Evolutionary conservation across 2,113 vertebrate genomes (phyloP), one percentile per base, ranked within the genome.

Genomic region (Sterrhoptilus dennistouni): DNA sequence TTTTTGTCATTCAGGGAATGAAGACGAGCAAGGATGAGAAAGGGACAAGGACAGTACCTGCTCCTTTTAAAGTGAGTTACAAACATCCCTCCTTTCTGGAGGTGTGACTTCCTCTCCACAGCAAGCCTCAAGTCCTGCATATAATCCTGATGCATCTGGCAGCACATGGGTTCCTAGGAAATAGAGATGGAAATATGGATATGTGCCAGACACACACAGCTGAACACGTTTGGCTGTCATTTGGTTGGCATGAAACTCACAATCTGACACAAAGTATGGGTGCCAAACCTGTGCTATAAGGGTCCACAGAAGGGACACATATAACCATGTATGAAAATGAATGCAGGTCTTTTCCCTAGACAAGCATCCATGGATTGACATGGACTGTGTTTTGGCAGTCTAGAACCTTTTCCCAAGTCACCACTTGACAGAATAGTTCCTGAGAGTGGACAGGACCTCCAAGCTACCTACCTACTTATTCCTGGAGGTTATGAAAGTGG

Each of bases 101-200:
- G 44, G 35, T 60, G 35, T 19, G 53, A 13, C 52, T 23, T 69
- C 21, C 29, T 82, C 52, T 75, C 10, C 3, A 2, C 75, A 68
- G 47, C 72, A 53, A 68, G 40, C 21, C 36, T 21, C 0, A 0
- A 40, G 36, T 60, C 69, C 56, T 0, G 1, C 54, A 36, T 20
- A 29, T 9, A 0, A 4, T 33, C 57, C 42, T 1, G 0, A 59
- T 0, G 0, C 0, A 0, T 77, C 60, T 66, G 47, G 68, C 7
- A 3, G 22, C n/a, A 24, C 56, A 8, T 53, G 36, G 60, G 25
- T 50, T 21, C 77, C 71, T 49, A 53, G 60, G 52, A 88, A 54
- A 23, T 18, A 56, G 50, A 79, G 72, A 52, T 31, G 59, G 71
- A 72, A 77, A 42, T 20, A n/a, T 3, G 63, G 71, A 23, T 63